Conservation (phyloP, 2,888 invertebrate genomes). For the Calliopum simillimum region DNA sequence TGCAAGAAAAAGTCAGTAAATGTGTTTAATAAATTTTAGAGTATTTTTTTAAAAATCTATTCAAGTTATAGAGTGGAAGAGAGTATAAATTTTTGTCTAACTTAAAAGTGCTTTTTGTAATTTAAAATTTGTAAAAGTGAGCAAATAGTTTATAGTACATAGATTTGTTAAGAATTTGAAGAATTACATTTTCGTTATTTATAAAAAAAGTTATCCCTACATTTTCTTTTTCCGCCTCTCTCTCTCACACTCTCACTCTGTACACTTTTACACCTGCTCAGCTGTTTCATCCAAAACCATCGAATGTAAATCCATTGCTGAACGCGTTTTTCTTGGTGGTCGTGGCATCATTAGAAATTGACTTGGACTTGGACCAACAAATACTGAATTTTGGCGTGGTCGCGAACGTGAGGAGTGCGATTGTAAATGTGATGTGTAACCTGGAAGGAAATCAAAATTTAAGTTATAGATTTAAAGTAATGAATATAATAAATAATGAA, state of each 20-base stretch:
- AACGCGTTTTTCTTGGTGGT: slow-evolving; percentile 82
- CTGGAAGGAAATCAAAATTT: slow-evolving; percentile 66
- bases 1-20: neutral
- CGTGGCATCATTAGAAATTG: slow-evolving; percentile 74
- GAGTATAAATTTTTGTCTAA: neutral
- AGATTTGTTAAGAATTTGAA: neutral
- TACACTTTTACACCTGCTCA: slow-evolving; percentile 58
- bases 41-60: neutral
- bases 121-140: neutral
- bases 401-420: slow-evolving; percentile 57
- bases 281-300: slow-evolving; percentile 71
- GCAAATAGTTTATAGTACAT: neutral
- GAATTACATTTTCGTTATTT: neutral
- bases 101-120: neutral
- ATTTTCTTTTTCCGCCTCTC: neutral
- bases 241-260: neutral
- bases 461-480: neutral
- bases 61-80: slow-evolving; percentile 1
- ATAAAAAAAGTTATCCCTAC: neutral
- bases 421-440: slow-evolving; percentile 53
- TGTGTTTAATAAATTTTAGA: neutral
- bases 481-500: too few relatives aligned
- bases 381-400: slow-evolving; percentile 85
- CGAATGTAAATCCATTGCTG: slow-evolving; percentile 86
- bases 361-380: slow-evolving; percentile 76